phyloP scores from a whole-genome alignment of 2,113 vertebrate species.

The Mirounga angustirostris region DNA sequence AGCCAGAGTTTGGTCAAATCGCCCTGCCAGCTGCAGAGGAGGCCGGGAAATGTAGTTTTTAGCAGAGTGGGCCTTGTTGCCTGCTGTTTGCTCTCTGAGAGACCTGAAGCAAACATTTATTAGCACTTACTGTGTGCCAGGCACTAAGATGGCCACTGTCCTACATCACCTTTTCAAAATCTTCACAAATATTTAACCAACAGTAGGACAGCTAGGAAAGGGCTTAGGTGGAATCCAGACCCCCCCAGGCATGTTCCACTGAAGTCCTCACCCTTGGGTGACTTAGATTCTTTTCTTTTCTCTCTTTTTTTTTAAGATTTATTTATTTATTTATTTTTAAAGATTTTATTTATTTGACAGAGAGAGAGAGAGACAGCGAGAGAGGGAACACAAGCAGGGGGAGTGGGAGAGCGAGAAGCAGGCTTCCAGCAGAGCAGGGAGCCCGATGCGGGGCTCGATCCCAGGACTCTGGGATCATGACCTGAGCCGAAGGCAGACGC shows the following conservation, averaged over 20 bases:
- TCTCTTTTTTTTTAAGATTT: background rate
- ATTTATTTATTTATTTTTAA: background rate
- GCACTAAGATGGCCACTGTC: background rate
- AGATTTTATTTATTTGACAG: too few species aligned
- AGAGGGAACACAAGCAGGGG: too few species aligned
- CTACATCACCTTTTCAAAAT: background rate
- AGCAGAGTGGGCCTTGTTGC: background rate
- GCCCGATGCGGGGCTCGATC: too few species aligned
- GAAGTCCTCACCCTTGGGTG: background rate
- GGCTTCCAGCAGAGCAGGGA: too few species aligned
- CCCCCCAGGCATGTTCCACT: rapidly evolving
- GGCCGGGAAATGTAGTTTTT: background rate
- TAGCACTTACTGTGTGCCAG: background rate
- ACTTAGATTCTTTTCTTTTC: background rate
- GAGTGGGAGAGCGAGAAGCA: too few species aligned
- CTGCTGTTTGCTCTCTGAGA: background rate
- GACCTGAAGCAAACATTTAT: too few species aligned
- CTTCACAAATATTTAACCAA: background rate
- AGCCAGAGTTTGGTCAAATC: background rate
- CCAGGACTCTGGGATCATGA: too few species aligned
- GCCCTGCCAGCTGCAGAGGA: background rate
- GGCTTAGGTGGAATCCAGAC: background rate
- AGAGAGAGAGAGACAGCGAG: too few species aligned
- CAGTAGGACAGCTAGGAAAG: background rate
- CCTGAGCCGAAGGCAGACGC: too few species aligned